Evolutionary conservation across 2,113 vertebrate species (phyloP).

Genomic region (Pygoscelis adeliae): DNA sequence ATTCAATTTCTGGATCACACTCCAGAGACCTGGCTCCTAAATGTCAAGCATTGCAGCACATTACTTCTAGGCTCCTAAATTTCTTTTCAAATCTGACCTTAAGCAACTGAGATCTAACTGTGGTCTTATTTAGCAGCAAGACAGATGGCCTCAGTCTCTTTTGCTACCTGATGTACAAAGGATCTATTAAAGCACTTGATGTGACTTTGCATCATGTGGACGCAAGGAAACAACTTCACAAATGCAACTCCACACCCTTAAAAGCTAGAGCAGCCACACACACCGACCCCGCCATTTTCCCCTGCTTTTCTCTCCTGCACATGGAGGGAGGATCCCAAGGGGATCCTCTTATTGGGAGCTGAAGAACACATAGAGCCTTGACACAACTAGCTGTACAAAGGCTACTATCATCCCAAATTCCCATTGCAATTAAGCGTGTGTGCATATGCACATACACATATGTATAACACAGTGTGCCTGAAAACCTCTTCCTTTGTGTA

Average conservation of each 20-base stretch:
- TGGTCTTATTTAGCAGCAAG: not conserved
- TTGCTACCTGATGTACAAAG: not conserved
- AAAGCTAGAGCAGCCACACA: not conserved
- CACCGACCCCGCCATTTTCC: not conserved
- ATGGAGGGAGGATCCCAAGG: not conserved
- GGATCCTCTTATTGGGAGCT: not conserved
- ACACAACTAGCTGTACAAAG: not conserved
- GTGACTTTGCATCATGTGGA: not conserved
- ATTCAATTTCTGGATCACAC: not conserved
- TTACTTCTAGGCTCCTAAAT: not conserved
- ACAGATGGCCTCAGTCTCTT: not conserved
- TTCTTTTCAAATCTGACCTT: not conserved
- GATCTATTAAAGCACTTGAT: not conserved
- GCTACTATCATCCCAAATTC: not conserved
- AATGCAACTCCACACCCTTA: not conserved
- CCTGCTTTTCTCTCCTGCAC: not conserved
- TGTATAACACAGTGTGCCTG: not conserved
- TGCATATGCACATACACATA: not conserved
- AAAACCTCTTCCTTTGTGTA: not conserved
- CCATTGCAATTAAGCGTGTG: not conserved
- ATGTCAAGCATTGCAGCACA: not conserved
- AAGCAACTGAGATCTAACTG: not conserved
- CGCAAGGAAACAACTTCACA: not conserved
- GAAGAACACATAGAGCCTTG: not conserved
- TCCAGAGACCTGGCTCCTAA: not conserved